These are phyloP conservation scores for Eufriesea mexicana DNA, from an alignment of 1,140 invertebrate genomes.

Conservation along the genomic window DNA sequence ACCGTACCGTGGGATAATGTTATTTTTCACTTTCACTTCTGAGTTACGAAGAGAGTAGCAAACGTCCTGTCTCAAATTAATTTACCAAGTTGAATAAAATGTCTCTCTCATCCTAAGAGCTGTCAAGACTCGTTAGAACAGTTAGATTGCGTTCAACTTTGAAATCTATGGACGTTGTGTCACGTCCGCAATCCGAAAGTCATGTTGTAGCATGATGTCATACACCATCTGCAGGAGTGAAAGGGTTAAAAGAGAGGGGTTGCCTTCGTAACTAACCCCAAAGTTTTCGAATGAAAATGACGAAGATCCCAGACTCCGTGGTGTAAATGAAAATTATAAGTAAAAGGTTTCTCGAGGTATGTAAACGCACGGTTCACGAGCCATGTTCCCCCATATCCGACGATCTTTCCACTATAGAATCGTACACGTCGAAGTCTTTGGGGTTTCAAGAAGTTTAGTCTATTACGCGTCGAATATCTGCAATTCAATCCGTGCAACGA, in stretches of 20 bases:
- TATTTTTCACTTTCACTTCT: too few species aligned
- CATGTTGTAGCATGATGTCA: too few species aligned
- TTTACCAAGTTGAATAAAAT: too few species aligned
- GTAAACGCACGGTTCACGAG: not conserved
- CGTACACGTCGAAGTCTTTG: not conserved
- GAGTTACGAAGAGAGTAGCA: too few species aligned
- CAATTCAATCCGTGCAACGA: constrained; percentile 24
- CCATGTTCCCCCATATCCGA: not conserved
- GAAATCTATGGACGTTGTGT: too few species aligned
- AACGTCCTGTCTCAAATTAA: too few species aligned
- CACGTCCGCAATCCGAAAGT: too few species aligned
- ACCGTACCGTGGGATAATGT: too few species aligned
- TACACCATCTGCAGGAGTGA: too few species aligned
- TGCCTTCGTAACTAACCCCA: not conserved
- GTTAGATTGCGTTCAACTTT: too few species aligned
- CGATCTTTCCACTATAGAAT: not conserved
- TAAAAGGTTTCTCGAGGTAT: not conserved
- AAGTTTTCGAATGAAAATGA: not conserved
- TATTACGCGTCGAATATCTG: not conserved
- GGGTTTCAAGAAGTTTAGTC: not conserved
- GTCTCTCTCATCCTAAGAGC: too few species aligned
- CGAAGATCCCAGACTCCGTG: not conserved
- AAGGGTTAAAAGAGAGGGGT: not conserved
- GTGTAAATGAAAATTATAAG: not conserved
- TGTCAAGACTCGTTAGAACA: too few species aligned